Percentiles rank a stretch among this genome's conserved stretches.
These are phyloP conservation scores for Furnarius figulus DNA, from an alignment of 2,113 vertebrate species.

Conservation along the genomic window DNA sequence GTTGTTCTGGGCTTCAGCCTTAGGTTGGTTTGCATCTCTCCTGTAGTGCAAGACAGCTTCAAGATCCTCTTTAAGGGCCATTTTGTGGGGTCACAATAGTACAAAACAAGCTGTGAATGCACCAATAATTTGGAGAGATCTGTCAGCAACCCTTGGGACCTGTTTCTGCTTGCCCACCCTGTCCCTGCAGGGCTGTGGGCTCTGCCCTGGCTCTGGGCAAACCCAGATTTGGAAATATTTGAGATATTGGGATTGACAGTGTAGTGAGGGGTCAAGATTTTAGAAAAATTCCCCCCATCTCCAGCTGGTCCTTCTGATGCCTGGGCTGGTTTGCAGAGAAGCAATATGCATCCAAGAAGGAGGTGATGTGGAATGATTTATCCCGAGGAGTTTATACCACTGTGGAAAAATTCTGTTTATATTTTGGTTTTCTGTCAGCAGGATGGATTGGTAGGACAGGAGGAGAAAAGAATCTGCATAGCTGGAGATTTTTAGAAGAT, in stretches of 20 bases:
- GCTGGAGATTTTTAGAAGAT: not conserved
- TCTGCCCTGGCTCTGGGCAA: not conserved
- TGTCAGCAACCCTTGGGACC: not conserved
- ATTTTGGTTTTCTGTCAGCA: not conserved
- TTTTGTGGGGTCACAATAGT: not conserved
- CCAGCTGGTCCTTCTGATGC: not conserved
- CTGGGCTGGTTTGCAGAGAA: not conserved
- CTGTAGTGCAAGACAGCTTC: not conserved
- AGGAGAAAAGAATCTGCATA: not conserved
- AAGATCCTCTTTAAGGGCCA: not conserved
- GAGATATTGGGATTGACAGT: accelerated
- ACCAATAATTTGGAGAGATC: not conserved
- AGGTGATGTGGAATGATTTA: not conserved
- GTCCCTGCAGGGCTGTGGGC: not conserved
- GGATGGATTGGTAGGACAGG: not conserved
- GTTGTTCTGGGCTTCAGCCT: not conserved
- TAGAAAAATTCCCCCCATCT: no score
- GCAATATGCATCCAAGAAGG: not conserved
- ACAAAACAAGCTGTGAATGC: no score
- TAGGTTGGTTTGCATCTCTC: not conserved
- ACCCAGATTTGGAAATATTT: not conserved
- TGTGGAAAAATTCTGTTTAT: not conserved
- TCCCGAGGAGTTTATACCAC: not conserved
- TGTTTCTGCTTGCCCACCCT: accelerated
- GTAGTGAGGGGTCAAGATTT: not conserved